These are phyloP conservation scores for Netelia melanura DNA, from an alignment of 2,888 invertebrate species.

Conservation along the genomic window DNA sequence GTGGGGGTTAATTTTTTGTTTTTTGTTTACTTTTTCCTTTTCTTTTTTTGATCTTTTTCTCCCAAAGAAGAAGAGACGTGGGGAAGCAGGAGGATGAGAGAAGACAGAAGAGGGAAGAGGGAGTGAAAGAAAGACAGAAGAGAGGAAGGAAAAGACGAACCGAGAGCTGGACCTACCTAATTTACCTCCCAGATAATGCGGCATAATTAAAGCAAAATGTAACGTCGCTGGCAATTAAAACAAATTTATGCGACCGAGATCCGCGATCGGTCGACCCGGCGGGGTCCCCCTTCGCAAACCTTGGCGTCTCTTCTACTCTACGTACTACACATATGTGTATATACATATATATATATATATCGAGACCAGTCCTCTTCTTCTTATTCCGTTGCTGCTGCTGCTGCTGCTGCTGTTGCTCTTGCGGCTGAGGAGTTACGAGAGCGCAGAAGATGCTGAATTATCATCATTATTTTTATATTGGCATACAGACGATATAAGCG, in stretches of 20 bases:
- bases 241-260: slow-evolving; percentile 85
- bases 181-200: slow-evolving; percentile 85
- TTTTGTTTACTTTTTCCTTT: slow-evolving; percentile 19
- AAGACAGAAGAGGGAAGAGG: slow-evolving; percentile 52
- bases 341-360: slow-evolving; percentile 39
- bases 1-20: neutral
- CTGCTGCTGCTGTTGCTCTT: slow-evolving; percentile 31
- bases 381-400: slow-evolving; percentile 52
- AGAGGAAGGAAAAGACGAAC: slow-evolving; percentile 76
- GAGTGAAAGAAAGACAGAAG: slow-evolving; percentile 58
- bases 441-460: slow-evolving; percentile 64
- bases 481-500: slow-evolving; percentile 54
- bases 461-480: slow-evolving; percentile 68
- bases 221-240: slow-evolving; percentile 85
- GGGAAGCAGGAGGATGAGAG: slow-evolving; percentile 60
- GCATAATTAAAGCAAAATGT: slow-evolving; percentile 85
- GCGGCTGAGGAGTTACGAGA: slow-evolving; percentile 64
- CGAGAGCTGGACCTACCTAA: slow-evolving; percentile 84
- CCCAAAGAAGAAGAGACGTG: slow-evolving; percentile 65
- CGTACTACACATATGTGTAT: slow-evolving; percentile 46
- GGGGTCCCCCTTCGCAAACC: slow-evolving; percentile 72
- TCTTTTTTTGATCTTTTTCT: slow-evolving; percentile 37
- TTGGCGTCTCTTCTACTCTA: slow-evolving; percentile 68
- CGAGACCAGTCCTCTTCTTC: slow-evolving; percentile 45
- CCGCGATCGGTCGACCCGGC: slow-evolving; percentile 83